Evolutionary conservation across 2,113 vertebrate genomes (phyloP).

Genomic region (Pollachius pollachius): DNA sequence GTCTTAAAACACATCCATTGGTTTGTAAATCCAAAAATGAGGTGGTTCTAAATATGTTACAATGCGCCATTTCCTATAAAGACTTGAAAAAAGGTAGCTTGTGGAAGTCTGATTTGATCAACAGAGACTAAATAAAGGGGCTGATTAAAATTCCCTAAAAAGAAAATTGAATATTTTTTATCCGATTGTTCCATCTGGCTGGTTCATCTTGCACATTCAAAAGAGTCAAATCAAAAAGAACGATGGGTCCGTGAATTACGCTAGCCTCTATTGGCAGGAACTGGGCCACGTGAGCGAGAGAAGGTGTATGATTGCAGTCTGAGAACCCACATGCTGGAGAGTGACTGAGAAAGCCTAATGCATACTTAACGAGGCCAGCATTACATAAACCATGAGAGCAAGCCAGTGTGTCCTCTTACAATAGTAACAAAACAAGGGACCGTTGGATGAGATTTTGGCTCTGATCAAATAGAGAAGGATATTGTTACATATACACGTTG

Average conservation of each 20-base stretch:
- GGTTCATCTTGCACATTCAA: too few species aligned
- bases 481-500: not conserved
- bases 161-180: too few species aligned
- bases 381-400: constrained; percentile 22
- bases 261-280: constrained; percentile 10
- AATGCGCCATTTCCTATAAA: too few species aligned
- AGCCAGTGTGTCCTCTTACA: constrained; percentile 1
- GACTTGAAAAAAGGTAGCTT: too few species aligned
- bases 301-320: constrained; percentile 58
- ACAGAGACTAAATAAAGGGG: too few species aligned
- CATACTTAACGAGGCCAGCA: constrained; percentile 56
- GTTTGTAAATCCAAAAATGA: too few species aligned
- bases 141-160: too few species aligned
- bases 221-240: constrained; percentile 4
- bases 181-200: too few species aligned
- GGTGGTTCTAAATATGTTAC: too few species aligned
- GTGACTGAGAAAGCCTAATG: constrained; percentile 45
- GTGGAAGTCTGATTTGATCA: too few species aligned
- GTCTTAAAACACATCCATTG: too few species aligned
- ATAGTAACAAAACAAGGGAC: constrained; percentile 1
- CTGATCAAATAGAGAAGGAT: not conserved
- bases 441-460: not conserved
- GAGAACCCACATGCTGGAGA: constrained; percentile 16
- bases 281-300: constrained; percentile 36
- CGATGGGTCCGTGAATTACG: constrained; percentile 36